These are phyloP conservation scores for Lepidurus arcticus DNA, from an alignment of 1,140 invertebrate genomes.

Conservation along the genomic window DNA sequence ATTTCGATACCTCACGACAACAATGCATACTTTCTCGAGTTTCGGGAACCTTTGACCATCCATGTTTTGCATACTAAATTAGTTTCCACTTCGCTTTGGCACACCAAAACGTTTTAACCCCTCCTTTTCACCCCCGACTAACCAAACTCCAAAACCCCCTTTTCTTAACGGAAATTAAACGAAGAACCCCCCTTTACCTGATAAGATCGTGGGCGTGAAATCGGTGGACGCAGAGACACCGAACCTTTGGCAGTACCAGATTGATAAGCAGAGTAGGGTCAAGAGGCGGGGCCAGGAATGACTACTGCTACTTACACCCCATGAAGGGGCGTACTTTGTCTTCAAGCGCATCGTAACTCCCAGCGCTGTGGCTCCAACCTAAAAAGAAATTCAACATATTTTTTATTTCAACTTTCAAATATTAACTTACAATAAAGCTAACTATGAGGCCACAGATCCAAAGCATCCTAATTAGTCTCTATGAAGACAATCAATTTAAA, in stretches of 20 bases:
- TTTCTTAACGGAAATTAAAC: neutral
- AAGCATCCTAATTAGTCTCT: no score
- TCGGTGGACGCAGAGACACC: neutral
- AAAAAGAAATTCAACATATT: neutral
- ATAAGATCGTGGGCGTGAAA: neutral
- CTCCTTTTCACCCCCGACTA: neutral
- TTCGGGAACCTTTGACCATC: no score
- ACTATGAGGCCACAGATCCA: no score
- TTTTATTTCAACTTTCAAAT: no score
- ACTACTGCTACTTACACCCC: constrained; percentile 17
- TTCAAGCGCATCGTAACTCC: constrained; percentile 16
- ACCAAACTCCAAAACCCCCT: neutral
- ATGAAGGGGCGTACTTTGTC: neutral
- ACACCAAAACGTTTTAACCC: neutral
- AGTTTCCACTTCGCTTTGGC: no score
- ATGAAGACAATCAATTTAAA: no score
- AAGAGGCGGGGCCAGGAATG: neutral
- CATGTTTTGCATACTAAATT: no score
- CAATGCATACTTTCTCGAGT: no score
- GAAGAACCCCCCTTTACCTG: neutral
- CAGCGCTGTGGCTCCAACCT: constrained; percentile 16
- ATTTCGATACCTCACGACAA: no score
- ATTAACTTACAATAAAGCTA: no score
- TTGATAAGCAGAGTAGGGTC: neutral
- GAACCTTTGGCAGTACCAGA: neutral